Evolutionary conservation across 2,888 invertebrate genomes (phyloP).

Genomic region (Capitulum mitella): DNA sequence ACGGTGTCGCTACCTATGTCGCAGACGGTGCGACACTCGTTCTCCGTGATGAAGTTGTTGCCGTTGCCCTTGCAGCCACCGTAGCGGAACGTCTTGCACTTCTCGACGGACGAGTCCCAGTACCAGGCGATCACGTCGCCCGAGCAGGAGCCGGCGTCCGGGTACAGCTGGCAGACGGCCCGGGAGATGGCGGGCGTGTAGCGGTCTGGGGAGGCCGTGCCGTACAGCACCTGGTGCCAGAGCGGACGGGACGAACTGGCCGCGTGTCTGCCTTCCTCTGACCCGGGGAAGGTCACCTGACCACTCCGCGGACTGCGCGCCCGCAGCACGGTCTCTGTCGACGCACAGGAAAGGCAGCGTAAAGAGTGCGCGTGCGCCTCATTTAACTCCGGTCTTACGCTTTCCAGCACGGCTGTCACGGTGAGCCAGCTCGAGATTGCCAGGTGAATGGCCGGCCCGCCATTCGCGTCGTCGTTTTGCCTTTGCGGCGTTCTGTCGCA

Average conservation of each 20-base stretch:
- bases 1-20: not conserved
- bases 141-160: constrained; percentile 3
- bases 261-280: not conserved
- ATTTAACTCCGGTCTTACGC: too few species aligned
- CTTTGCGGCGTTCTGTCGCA: too few species aligned
- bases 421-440: too few species aligned
- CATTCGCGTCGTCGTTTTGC: too few species aligned
- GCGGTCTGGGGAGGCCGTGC: not conserved
- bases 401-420: too few species aligned
- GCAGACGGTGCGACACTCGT: constrained; percentile 10
- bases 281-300: not conserved
- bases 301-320: not conserved
- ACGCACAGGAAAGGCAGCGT: too few species aligned
- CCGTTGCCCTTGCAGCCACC: constrained; percentile 22
- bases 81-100: constrained; percentile 14
- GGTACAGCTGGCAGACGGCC: not conserved
- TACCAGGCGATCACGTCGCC: not conserved
- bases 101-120: not conserved
- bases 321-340: too few species aligned
- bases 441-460: too few species aligned
- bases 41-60: constrained; percentile 25
- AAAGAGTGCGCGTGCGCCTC: too few species aligned
- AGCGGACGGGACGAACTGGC: not conserved
- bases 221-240: not conserved
- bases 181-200: not conserved